These are phyloP conservation scores for Siphamia tubifer DNA, from an alignment of 2,113 vertebrate species.

Conservation along the genomic window DNA sequence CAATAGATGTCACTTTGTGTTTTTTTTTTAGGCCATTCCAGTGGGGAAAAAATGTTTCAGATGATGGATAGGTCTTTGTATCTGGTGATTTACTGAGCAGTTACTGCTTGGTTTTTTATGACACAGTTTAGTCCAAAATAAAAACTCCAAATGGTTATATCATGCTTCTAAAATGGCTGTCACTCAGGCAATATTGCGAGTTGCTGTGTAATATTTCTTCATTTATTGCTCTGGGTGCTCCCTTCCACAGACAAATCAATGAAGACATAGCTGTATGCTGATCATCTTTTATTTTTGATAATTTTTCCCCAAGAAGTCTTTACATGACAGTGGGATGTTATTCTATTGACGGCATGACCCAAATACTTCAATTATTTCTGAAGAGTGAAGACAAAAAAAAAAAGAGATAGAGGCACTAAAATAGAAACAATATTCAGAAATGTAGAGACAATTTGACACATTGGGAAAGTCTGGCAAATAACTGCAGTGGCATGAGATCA, in stretches of 20 bases:
- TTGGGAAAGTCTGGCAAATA: constrained; percentile 45
- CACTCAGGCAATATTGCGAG: constrained; percentile 23
- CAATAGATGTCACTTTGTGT: constrained; percentile 4
- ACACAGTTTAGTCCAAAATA: constrained; percentile 51
- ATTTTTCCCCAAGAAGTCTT: constrained; percentile 26
- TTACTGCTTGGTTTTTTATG: constrained; percentile 45
- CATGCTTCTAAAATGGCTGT: constrained; percentile 32
- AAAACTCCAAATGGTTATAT: constrained; percentile 50
- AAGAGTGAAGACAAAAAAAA: constrained; percentile 4
- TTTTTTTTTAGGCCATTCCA: not conserved
- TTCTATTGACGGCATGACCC: constrained; percentile 53
- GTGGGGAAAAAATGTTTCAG: constrained; percentile 9
- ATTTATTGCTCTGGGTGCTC: constrained; percentile 26
- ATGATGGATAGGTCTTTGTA: constrained; percentile 47
- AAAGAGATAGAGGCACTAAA: constrained; percentile 16
- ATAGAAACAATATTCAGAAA: constrained; percentile 46
- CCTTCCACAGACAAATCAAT: constrained; percentile 40
- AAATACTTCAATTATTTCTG: constrained; percentile 39
- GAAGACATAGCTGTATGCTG: constrained; percentile 22
- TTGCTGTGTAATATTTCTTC: constrained; percentile 37
- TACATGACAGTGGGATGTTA: constrained; percentile 31
- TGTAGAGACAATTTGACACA: constrained; percentile 20
- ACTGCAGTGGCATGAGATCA: constrained; percentile 47
- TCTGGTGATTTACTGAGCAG: constrained; percentile 30
- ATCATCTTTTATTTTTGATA: constrained; percentile 45